Base-by-base conservation (phyloP, 2,888 invertebrate species). In the Sylvicola cinctus region DNA sequence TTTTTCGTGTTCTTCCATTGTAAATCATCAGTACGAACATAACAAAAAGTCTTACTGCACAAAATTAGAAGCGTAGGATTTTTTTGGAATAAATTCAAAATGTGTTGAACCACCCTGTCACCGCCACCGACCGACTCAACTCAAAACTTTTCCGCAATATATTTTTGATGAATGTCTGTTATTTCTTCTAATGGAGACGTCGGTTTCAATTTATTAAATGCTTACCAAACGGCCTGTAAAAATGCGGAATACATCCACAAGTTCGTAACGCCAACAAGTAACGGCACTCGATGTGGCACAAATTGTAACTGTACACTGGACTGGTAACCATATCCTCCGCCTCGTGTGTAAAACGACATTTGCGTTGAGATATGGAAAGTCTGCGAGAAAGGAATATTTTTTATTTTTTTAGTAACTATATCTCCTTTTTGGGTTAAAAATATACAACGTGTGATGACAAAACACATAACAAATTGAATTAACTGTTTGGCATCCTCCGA, bases 191-290 rank as follows among this genome's bases (percentile, higher is more conserved):
- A n/a, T n/a, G n/a, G n/a, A n/a, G n/a, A n/a, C n/a, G n/a, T n/a
- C n/a, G n/a, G n/a, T n/a, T n/a, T n/a, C n/a, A n/a, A n/a, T n/a
- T n/a, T n/a, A n/a, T n/a, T n/a, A n/a, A n/a, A 16, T 10, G 23
- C 55, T 55, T 50, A 75, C 78, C 65, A 38, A 63, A 61, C 38
- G 60, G 66, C 39, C 74, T 65, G 42, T 77, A 78, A 47, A 80
- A 80, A 50, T 77, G 73, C 0, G 81, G 81, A 25, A 73, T 59
- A 49, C 81, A 81, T 1, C 65, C 63, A 47, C 80, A 81, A 34
- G 67, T 54, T 37, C 64, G 58, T 7, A 68, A 51, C 20, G 74
- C 66, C 17, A 74, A 51, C 7, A 55, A 54, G 43, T 73, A 68
- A 25, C 78, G 65, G 42, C 80, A 81, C 47, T 80, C 76, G 55